Evolutionary conservation across 2,888 invertebrate genomes (phyloP).

Genomic region (Phalera bucephala): DNA sequence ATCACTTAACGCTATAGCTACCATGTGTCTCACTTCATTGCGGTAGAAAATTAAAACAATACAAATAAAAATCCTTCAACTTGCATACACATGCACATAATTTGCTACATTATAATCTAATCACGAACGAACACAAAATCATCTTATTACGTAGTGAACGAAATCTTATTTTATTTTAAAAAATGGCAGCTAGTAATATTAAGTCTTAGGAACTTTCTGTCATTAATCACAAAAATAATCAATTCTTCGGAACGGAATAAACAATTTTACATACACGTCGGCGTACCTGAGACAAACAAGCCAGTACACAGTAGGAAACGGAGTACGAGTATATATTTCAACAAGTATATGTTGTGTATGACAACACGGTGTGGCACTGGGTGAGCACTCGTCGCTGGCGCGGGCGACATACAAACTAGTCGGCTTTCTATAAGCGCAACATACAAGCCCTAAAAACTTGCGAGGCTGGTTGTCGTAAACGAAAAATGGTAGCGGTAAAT

Average conservation of each 20-base stretch:
- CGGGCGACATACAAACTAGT: slow-evolving; percentile 8
- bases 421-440: not conserved
- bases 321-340: slow-evolving; percentile 23
- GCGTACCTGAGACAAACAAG: slow-evolving; percentile 9
- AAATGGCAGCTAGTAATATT: slow-evolving; percentile 73
- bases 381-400: slow-evolving; percentile 41
- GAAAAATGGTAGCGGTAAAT: not conserved
- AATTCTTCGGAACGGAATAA: slow-evolving; percentile 25
- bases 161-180: slow-evolving; percentile 37
- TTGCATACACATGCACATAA: slow-evolving; percentile 23
- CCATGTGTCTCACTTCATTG: slow-evolving; percentile 19
- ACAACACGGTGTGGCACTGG: slow-evolving; percentile 41
- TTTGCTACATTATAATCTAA: slow-evolving; percentile 34
- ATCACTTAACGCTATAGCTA: slow-evolving; percentile 43
- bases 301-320: slow-evolving; percentile 19
- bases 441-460: too few relatives aligned
- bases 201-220: slow-evolving; percentile 76
- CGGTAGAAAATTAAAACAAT: slow-evolving; percentile 20
- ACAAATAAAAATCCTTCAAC: slow-evolving; percentile 15
- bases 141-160: slow-evolving; percentile 45
- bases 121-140: slow-evolving; percentile 52
- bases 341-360: slow-evolving; percentile 23
- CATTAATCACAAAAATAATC: slow-evolving; percentile 57
- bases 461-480: slow-evolving; percentile 2
- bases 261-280: slow-evolving; percentile 1